Evolutionary conservation across 2,888 invertebrate genomes (phyloP).

Genomic region (Anthophora plumipes): DNA sequence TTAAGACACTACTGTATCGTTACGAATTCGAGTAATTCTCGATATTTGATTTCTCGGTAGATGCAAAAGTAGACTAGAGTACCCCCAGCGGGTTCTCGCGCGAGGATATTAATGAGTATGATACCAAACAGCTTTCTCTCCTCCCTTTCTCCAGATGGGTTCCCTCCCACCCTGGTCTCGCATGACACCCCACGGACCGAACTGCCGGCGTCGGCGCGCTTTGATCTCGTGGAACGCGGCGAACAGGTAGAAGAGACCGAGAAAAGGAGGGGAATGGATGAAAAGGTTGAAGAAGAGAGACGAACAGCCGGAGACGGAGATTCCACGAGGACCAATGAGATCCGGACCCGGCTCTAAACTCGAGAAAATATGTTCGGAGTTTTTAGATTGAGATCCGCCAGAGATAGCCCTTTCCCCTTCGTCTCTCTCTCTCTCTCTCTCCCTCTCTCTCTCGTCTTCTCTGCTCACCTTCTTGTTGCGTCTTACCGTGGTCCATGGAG

Average conservation of each 20-base stretch:
- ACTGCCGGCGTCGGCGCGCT: constrained; percentile 77
- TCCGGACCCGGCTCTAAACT: constrained; percentile 74
- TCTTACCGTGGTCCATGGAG: constrained; percentile 45
- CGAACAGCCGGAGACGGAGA: constrained; percentile 60
- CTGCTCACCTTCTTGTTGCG: background rate
- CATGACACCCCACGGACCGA: constrained; percentile 82
- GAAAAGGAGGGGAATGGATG: constrained; percentile 63
- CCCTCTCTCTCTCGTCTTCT: constrained; percentile 21
- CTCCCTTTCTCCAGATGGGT: constrained; percentile 37
- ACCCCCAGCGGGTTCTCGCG: constrained; percentile 77
- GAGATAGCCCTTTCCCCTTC: constrained; percentile 65
- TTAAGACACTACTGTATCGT: no score
- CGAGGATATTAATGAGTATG: constrained; percentile 78
- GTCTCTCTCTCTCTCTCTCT: constrained; percentile 11
- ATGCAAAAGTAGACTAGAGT: no score
- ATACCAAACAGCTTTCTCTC: constrained; percentile 62
- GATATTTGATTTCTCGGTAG: no score
- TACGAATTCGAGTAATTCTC: no score
- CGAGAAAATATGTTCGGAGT: constrained; percentile 77
- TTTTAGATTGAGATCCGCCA: constrained; percentile 73
- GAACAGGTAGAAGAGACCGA: constrained; percentile 77
- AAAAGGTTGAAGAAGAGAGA: constrained; percentile 53
- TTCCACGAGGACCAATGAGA: constrained; percentile 71
- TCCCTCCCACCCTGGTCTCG: constrained; percentile 72
- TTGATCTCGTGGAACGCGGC: constrained; percentile 78